A percentile compares a stretch with the other conserved stretches of the same genome.
These are phyloP conservation scores for Anguilla obscura DNA, from an alignment of 2,797 vertebrate genomes.

Conservation along the genomic window DNA sequence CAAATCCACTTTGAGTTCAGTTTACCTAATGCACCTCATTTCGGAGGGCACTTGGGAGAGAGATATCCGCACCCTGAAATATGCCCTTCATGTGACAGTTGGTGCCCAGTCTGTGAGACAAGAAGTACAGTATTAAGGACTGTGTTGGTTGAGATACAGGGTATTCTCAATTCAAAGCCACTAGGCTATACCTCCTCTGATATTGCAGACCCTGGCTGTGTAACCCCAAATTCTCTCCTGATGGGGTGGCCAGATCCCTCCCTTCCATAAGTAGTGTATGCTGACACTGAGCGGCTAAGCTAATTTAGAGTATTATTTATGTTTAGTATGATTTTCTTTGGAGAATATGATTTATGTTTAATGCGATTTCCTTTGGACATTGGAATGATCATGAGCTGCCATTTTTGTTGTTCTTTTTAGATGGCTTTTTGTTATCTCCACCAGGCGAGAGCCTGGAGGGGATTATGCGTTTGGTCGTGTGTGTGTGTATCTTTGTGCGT, in stretches of 20 bases:
- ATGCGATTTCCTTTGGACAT: too few species aligned
- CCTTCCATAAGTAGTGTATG: constrained; percentile 14
- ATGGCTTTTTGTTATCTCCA: too few species aligned
- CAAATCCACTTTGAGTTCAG: constrained; percentile 27
- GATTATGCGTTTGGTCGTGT: too few species aligned
- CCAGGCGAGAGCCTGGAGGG: too few species aligned
- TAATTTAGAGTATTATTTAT: too few species aligned
- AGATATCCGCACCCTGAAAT: neutral
- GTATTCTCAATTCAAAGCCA: constrained; percentile 22
- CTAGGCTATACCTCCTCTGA: constrained; percentile 33
- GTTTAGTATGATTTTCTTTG: too few species aligned
- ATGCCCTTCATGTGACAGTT: neutral
- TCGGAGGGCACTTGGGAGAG: constrained; percentile 30
- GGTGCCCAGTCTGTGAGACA: neutral
- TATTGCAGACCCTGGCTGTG: constrained; percentile 18
- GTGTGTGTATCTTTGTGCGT: too few species aligned
- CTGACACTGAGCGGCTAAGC: neutral
- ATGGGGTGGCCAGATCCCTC: constrained; percentile 33
- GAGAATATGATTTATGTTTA: too few species aligned
- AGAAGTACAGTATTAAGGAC: constrained; percentile 7
- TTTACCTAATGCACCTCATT: neutral
- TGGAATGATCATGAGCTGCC: too few species aligned
- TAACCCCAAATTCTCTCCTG: constrained; percentile 31
- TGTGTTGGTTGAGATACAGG: constrained; percentile 24
- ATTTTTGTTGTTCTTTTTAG: too few species aligned